Evolutionary conservation across 1,140 invertebrate genomes (phyloP).

Genomic region (Drosophila cardini): DNA sequence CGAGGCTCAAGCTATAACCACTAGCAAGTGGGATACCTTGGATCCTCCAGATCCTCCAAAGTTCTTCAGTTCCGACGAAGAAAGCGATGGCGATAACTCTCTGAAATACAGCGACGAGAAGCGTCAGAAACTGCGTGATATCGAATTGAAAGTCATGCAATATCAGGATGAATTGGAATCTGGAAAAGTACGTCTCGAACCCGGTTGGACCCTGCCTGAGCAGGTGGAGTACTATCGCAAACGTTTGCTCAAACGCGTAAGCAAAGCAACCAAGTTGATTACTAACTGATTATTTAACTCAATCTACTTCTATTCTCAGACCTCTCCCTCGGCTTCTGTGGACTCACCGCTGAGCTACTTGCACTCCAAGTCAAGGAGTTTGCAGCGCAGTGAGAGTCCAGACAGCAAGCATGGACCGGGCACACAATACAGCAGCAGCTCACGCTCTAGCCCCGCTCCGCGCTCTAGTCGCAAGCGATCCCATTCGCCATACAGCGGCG

Average conservation of each 20-base stretch:
- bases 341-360: slow-evolving; percentile 74
- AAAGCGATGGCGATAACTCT: slow-evolving; percentile 61
- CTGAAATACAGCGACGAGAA: slow-evolving; percentile 90
- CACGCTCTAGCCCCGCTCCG: slow-evolving; percentile 46
- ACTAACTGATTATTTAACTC: no score
- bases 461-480: slow-evolving; percentile 66
- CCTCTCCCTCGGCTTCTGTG: slow-evolving; percentile 43
- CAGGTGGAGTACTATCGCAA: slow-evolving; percentile 96
- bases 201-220: slow-evolving; percentile 91
- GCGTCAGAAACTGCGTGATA: slow-evolving; percentile 93
- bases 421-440: slow-evolving; percentile 32
- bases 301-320: slow-evolving; percentile 27
- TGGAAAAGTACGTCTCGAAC: slow-evolving; percentile 91
- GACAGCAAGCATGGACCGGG: slow-evolving; percentile 20
- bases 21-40: slow-evolving; percentile 92
- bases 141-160: slow-evolving; percentile 97
- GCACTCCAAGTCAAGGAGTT: slow-evolving; percentile 55
- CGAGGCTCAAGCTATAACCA: slow-evolving; percentile 95
- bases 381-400: slow-evolving; percentile 63
- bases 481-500: slow-evolving; percentile 63
- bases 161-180: slow-evolving; percentile 98
- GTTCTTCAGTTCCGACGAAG: slow-evolving; percentile 75
- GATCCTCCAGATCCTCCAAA: slow-evolving; percentile 84
- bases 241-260: slow-evolving; percentile 94
- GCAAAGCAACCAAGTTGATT: not conserved